These are phyloP conservation scores for Cairina moschata DNA, from an alignment of 2,113 vertebrate species.

Conservation along the genomic window DNA sequence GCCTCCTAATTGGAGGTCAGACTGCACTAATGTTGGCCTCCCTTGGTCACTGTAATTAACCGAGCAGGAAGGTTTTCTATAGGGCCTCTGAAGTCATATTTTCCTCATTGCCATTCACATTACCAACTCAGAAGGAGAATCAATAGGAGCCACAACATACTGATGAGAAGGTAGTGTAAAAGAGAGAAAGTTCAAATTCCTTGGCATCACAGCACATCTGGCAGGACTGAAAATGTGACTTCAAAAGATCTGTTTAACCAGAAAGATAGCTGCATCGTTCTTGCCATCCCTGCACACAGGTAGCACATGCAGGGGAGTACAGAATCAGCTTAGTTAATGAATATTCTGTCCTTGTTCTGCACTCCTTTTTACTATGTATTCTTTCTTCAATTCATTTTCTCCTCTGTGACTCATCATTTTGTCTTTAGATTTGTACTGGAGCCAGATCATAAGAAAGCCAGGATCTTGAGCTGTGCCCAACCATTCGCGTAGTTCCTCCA, in stretches of 20 bases:
- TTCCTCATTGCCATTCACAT: neutral
- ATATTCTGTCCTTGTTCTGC: accelerated
- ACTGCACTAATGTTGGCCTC: neutral
- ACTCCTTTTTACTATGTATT: neutral
- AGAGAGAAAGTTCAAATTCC: conserved; percentile 25
- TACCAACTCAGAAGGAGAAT: neutral
- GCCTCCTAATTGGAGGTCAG: conserved; percentile 51
- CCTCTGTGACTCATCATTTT: conserved; percentile 46
- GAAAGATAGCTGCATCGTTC: neutral
- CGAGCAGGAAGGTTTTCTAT: neutral
- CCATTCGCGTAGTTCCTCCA: neutral
- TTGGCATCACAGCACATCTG: neutral
- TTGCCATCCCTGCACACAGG: neutral
- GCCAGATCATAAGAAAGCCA: conserved; percentile 22
- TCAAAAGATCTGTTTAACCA: neutral
- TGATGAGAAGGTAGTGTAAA: neutral
- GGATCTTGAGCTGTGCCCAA: conserved; percentile 2
- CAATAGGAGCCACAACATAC: neutral
- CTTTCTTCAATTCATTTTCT: neutral
- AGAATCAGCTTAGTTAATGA: neutral
- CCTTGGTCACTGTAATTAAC: conserved; percentile 43
- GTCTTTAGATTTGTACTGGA: conserved; percentile 36
- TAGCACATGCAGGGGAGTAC: neutral
- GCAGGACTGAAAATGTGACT: neutral
- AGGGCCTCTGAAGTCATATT: neutral